Conservation (phyloP, 2,888 invertebrate genomes). For the Arge pagana region DNA sequence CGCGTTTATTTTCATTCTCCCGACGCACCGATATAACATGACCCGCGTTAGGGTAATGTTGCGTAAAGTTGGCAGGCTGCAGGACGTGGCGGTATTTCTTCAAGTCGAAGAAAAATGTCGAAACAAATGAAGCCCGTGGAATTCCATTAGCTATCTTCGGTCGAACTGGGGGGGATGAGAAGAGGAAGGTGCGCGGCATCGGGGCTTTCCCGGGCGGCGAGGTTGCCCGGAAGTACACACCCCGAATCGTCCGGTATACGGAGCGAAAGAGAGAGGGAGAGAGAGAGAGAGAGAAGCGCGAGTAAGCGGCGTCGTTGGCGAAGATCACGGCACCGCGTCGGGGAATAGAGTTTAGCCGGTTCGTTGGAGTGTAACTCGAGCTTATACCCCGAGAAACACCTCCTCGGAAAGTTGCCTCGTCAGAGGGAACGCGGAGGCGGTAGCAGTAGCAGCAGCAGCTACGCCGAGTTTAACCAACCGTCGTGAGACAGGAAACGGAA, state of each 20-base stretch:
- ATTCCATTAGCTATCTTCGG: slow-evolving; percentile 36
- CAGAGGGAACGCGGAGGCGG: slow-evolving; percentile 17
- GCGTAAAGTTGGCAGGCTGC: slow-evolving; percentile 37
- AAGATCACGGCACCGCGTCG: slow-evolving; percentile 23
- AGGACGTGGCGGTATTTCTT: slow-evolving; percentile 14
- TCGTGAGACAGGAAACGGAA: slow-evolving; percentile 50
- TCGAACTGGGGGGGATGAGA: background rate
- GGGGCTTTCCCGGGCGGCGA: slow-evolving; percentile 4
- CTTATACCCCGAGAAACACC: slow-evolving; percentile 49
- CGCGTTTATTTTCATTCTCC: background rate
- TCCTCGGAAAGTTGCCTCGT: slow-evolving; percentile 27
- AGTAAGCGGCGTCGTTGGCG: slow-evolving; percentile 2
- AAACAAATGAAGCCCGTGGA: slow-evolving; percentile 23
- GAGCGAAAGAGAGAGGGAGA: background rate
- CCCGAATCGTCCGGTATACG: slow-evolving; percentile 25
- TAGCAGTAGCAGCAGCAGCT: slow-evolving; percentile 51
- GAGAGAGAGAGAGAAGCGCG: slow-evolving; percentile 19
- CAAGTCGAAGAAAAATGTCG: slow-evolving; percentile 14
- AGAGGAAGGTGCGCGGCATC: background rate
- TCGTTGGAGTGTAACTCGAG: slow-evolving; percentile 54
- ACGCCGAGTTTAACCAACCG: slow-evolving; percentile 27
- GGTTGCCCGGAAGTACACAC: no score
- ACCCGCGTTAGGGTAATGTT: slow-evolving; percentile 46
- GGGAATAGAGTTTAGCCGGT: slow-evolving; percentile 53
- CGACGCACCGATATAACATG: slow-evolving; percentile 35